Conservation (phyloP, 2,113 vertebrate genomes). For the Siniperca knerii region DNA sequence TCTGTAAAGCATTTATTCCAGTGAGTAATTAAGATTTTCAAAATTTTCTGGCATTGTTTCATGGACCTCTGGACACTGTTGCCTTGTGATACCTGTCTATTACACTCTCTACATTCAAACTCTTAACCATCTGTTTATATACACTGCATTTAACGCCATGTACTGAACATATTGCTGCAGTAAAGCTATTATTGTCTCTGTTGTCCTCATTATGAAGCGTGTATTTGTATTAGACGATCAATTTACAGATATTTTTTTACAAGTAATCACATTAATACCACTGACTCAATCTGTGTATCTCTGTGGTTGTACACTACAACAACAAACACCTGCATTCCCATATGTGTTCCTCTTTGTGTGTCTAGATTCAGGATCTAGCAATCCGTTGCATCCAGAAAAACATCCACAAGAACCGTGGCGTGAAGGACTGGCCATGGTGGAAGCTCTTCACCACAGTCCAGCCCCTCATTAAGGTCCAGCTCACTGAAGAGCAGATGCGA, state of each 20-base stretch:
- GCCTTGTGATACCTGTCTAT: background rate
- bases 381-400: conserved; percentile 98
- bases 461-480: conserved; percentile 96
- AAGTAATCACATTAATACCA: background rate
- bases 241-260: background rate
- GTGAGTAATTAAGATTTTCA: conserved; percentile 22
- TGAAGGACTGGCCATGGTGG: conserved; percentile 98
- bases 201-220: background rate
- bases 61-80: background rate
- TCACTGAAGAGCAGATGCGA: conserved; percentile 95
- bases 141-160: background rate
- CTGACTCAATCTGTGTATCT: background rate
- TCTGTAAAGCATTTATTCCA: conserved; percentile 15
- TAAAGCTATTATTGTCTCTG: background rate
- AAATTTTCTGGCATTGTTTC: background rate
- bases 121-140: background rate
- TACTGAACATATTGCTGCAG: background rate
- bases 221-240: background rate
- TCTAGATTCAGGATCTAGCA: conserved; percentile 89
- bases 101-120: background rate
- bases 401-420: conserved; percentile 95
- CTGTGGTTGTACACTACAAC: background rate
- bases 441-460: conserved; percentile 95
- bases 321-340: background rate
- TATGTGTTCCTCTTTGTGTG: conserved; percentile 24